phyloP scores from a whole-genome alignment of 53 echinoderm and acorn worm genomes.

The Temnopleurus reevesii region DNA sequence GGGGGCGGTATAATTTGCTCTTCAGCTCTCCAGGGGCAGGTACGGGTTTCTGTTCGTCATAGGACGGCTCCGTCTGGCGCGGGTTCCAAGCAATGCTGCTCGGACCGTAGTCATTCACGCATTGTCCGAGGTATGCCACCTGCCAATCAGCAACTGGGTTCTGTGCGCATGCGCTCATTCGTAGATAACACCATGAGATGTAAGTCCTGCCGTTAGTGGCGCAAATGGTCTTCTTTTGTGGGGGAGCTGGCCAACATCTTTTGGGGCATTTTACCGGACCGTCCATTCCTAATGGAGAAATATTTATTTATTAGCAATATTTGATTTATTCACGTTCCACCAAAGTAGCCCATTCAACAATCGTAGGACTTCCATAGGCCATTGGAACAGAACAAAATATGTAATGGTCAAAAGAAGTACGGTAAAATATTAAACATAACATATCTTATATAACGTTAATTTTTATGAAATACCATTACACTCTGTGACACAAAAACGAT shows the following conservation, averaged over 20 bases:
- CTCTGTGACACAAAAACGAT: too few species aligned
- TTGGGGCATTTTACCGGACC: slow-evolving; percentile 30
- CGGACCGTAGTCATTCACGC: neutral
- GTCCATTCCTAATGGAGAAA: neutral
- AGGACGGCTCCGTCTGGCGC: neutral
- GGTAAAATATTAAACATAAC: neutral
- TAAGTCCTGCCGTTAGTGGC: slow-evolving; percentile 54
- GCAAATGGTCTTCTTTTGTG: slow-evolving; percentile 13
- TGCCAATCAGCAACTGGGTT: slow-evolving; percentile 48
- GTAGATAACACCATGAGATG: slow-evolving; percentile 54
- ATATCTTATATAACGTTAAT: too few species aligned
- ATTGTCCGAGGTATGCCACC: slow-evolving; percentile 40
- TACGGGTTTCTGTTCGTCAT: neutral
- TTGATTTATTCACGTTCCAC: neutral
- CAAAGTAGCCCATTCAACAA: neutral
- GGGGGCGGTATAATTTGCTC: neutral
- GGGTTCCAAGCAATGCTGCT: neutral
- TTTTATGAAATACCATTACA: too few species aligned
- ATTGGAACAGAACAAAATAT: neutral
- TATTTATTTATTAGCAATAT: neutral
- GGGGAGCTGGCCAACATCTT: slow-evolving; percentile 31
- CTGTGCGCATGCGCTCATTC: slow-evolving; percentile 56
- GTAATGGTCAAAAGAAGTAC: neutral
- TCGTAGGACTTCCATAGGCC: neutral
- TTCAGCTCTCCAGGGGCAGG: slow-evolving; percentile 23